Evolutionary conservation across 2,797 vertebrate genomes (phyloP).

Genomic region (Arnoldichthys spilopterus): DNA sequence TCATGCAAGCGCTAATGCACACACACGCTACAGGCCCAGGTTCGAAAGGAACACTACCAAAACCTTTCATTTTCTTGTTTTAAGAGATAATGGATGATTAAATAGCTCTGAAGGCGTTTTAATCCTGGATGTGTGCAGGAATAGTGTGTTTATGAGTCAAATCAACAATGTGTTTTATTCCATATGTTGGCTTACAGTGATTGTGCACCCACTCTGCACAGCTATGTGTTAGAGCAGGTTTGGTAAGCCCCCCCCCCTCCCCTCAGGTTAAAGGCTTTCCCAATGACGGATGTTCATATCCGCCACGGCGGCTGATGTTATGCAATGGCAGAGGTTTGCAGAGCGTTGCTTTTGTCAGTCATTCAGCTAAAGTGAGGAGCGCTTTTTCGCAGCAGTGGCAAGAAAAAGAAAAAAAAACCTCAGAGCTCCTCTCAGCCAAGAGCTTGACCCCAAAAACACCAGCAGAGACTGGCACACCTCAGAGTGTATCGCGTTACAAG

Average conservation of each 20-base stretch:
- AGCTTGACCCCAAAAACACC: slow-evolving; percentile 1
- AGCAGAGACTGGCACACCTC: slow-evolving; percentile 21
- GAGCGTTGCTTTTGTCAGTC: slow-evolving; percentile 31
- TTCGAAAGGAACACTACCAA: too few species aligned
- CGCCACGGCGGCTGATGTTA: neutral
- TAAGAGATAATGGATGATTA: neutral
- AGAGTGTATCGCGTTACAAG: slow-evolving; percentile 17
- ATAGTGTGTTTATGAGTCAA: neutral
- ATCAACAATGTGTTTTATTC: neutral
- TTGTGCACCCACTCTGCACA: neutral
- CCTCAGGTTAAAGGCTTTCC: slow-evolving; percentile 4
- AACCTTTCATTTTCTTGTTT: neutral
- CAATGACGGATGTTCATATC: slow-evolving; percentile 19
- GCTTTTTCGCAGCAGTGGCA: slow-evolving; percentile 35
- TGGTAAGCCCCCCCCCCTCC: neutral
- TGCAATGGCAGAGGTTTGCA: slow-evolving; percentile 10
- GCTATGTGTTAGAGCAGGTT: neutral
- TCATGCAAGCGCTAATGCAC: too few species aligned
- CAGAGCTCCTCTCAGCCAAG: slow-evolving; percentile 20
- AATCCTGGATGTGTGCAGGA: neutral
- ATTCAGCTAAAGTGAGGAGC: slow-evolving; percentile 3
- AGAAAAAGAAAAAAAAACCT: too few species aligned
- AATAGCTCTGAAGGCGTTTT: neutral
- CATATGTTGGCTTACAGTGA: neutral
- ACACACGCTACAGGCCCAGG: too few species aligned